Evolutionary conservation across 1,140 invertebrate genomes (phyloP), one percentile per base, ranked within the genome.

Genomic region (Oscheius sp.): DNA sequence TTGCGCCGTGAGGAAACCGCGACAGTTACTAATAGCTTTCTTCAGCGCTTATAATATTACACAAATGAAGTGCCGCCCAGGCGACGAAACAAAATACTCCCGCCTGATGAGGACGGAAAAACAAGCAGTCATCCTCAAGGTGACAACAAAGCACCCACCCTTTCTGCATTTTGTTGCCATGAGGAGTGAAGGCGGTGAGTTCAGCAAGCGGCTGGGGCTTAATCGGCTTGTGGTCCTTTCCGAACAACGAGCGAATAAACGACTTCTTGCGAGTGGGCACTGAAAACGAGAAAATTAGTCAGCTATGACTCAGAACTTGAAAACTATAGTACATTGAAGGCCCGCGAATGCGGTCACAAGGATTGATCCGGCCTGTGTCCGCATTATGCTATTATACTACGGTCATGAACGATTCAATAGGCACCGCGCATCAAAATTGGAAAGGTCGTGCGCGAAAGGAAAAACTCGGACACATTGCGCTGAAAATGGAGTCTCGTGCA

Each of bases 21-120:
- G 49, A 55, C 49, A 55, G 49, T 55, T 55, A 55, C 49, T 13
- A 55, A 55, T 55, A 55, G 49, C 49, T 55, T 55, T 55, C 49
- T 55, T 55, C 49, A 23, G 49, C 49, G 49, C 23, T 55, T 55
- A 55, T 55, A 55, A 55, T 55, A 55, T 55, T 55, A 55, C 49
- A 55, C 49, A 55, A 55, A 55, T 15, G 23, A 55, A n/a, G 38
- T 10, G 38, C 38, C 38, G 38, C 7, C 38, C n/a, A 7, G 38
- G 7, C 38, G 38, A 10, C n/a, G 38, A 42, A 42, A 42, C 38
- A 42, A n/a, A 42, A 42, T 42, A 7, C n/a, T 23, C 23, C 7
- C 7, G 23, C 23, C 49, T 55, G 7, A 13, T 55, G 4, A n/a
- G n/a, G n/a, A n/a, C n/a, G n/a, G n/a, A n/a, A n/a, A n/a, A n/a